Evolutionary conservation across 2,113 vertebrate species (phyloP).

Genomic region (Scalopus aquaticus): DNA sequence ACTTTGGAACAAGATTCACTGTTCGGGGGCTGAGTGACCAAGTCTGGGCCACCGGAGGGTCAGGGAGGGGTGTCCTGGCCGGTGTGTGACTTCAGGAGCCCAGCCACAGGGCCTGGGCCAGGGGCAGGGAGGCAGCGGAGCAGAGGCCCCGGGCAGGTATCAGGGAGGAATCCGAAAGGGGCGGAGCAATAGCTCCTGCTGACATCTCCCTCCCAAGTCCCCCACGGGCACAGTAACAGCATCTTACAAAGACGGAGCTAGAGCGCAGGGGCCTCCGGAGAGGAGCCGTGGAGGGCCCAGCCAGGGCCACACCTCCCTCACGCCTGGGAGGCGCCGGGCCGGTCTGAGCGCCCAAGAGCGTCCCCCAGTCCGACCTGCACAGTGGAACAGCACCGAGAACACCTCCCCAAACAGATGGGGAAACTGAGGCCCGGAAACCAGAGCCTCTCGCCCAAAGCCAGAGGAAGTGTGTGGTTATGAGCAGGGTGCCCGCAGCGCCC

Average conservation of each 20-base stretch:
- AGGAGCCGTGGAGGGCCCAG: too few relatives aligned
- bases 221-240: too few relatives aligned
- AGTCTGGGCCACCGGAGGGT: not conserved
- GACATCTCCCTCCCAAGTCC: too few relatives aligned
- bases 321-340: too few relatives aligned
- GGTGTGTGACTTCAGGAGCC: not conserved
- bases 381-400: not conserved
- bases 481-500: accelerated
- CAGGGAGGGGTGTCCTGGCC: not conserved
- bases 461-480: accelerated
- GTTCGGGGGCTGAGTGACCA: not conserved
- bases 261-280: too few relatives aligned
- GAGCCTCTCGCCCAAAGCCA: not conserved
- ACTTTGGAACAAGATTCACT: not conserved
- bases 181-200: too few relatives aligned
- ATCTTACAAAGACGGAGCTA: too few relatives aligned
- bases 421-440: not conserved
- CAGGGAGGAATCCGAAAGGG: too few relatives aligned
- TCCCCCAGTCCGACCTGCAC: too few relatives aligned
- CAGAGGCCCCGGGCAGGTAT: not conserved
- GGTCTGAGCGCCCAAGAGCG: too few relatives aligned
- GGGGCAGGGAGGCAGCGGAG: not conserved
- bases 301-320: accelerated
- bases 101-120: not conserved
- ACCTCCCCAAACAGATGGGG: not conserved